Evolutionary conservation across 2,888 invertebrate genomes (phyloP).

Genomic region (Phyllotreta cruciferae): DNA sequence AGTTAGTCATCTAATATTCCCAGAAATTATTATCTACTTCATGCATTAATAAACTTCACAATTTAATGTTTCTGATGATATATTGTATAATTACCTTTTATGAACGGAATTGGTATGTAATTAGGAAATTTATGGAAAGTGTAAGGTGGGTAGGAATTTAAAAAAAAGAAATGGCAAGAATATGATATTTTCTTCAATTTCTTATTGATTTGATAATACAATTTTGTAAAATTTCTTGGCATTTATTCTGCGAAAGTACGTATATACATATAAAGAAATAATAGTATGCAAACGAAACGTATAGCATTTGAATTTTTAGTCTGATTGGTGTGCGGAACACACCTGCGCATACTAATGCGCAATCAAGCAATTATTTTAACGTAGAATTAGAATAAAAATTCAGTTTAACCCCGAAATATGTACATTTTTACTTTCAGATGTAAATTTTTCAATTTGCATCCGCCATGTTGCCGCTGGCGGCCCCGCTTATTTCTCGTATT

Average conservation of each 20-base stretch:
- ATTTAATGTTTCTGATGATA: no score
- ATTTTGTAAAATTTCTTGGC: no score
- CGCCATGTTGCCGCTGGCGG: slow-evolving; percentile 28
- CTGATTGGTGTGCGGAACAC: slow-evolving; percentile 21
- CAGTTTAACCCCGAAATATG: slow-evolving; percentile 33
- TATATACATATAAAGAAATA: slow-evolving; percentile 1
- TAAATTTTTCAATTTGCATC: slow-evolving; percentile 36
- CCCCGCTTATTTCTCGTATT: slow-evolving; percentile 33
- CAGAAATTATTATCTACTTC: no score
- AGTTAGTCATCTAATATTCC: no score
- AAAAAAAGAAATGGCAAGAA: neutral
- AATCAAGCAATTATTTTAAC: slow-evolving; percentile 31
- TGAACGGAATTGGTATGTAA: no score
- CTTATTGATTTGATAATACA: neutral
- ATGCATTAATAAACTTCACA: no score
- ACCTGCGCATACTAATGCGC: slow-evolving; percentile 35
- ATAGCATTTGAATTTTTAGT: slow-evolving; percentile 15
- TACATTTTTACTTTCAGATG: slow-evolving; percentile 36
- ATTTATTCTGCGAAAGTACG: neutral
- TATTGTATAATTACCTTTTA: no score
- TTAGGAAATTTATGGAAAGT: no score
- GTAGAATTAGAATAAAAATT: slow-evolving; percentile 34
- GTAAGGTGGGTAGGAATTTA: no score
- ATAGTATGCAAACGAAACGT: slow-evolving; percentile 23
- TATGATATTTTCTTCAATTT: neutral